Base-by-base conservation (phyloP, 2,888 invertebrate genomes). In the Pycnomerus fuliginosus region DNA sequence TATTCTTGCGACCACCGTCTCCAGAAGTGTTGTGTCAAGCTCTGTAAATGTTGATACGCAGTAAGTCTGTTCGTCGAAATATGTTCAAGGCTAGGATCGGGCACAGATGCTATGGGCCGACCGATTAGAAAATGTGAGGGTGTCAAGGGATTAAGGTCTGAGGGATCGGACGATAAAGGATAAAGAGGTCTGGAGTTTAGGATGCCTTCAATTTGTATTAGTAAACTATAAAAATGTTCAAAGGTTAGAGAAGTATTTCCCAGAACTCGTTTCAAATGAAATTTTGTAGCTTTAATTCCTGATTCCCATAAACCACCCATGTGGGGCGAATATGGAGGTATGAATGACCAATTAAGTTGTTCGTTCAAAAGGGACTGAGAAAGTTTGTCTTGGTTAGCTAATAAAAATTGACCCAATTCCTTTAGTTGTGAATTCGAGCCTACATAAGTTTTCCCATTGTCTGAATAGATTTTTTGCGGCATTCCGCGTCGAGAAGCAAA, bases 361-460 rank as follows among this genome's bases (percentile, higher is more conserved):
- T 11, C 4, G 4, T 30, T 30, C 8, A 15, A 3, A 30, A 3
- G 11, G 10, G 13, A 30, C 4, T 30, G 4, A 30, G 10, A 8
- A 12, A 30, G 4, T 12, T 30, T 13, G 4, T 5, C 16, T 12
- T 5, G 3, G 14, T 13, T 30, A 7, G 13, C 14, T 8, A 13
- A 3, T 15, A 13, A 30, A 4, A 30, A 30, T 11, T 13, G 7
- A 8, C 12, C 8, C 22, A 20, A 20, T n/a, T 7, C 8, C 3
- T 8, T 15, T n/a, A n/a, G 31, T 15, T 7, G 8, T 3, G 3
- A 3, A 13, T 47, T 48, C 1, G 64, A 61, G 3, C 61, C 64
- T 2, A 65, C 50, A 31, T 65, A 68, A 37, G 63, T 67, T 1
- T 59, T 56, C 2, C 60, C 64, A 16, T 62, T 61, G 36, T 69